Conservation (phyloP, 1,140 invertebrate species). For the Bradynema listronoti region DNA sequence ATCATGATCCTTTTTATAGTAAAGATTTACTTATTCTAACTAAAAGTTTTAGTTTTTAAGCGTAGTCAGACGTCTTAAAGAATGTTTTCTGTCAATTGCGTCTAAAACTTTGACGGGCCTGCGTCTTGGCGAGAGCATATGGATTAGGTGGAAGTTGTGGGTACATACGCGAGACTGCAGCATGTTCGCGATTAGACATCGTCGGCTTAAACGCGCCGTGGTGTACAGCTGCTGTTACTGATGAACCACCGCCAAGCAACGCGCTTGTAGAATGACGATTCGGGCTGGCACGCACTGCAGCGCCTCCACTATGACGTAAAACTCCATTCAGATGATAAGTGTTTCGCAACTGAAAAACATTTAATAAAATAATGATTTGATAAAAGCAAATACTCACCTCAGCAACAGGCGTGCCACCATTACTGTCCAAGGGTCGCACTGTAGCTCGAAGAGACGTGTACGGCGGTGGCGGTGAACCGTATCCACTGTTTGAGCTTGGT, state of each 20-base stretch:
- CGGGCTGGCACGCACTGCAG: conserved; percentile 21
- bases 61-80: too few species aligned
- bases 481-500: too few species aligned
- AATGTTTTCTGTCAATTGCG: too few species aligned
- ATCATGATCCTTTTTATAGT: too few species aligned
- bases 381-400: not conserved
- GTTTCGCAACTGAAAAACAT: conserved; percentile 3
- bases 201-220: conserved; percentile 11
- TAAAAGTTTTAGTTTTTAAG: too few species aligned
- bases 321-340: conserved; percentile 3
- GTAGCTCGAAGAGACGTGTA: too few species aligned
- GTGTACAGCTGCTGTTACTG: too few species aligned
- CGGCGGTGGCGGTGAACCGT: too few species aligned
- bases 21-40: too few species aligned
- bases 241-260: too few species aligned
- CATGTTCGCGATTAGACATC: not conserved
- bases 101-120: too few species aligned
- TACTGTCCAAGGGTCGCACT: not conserved
- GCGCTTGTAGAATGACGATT: conserved; percentile 11
- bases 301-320: conserved; percentile 13
- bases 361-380: not conserved
- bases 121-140: conserved; percentile 15
- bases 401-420: not conserved
- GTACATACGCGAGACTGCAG: conserved; percentile 17
- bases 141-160: conserved; percentile 29